Evolutionary conservation across 1,140 invertebrate species (phyloP), one percentile per base, ranked within the genome.

Genomic region (Chrysomallon squamiferum): DNA sequence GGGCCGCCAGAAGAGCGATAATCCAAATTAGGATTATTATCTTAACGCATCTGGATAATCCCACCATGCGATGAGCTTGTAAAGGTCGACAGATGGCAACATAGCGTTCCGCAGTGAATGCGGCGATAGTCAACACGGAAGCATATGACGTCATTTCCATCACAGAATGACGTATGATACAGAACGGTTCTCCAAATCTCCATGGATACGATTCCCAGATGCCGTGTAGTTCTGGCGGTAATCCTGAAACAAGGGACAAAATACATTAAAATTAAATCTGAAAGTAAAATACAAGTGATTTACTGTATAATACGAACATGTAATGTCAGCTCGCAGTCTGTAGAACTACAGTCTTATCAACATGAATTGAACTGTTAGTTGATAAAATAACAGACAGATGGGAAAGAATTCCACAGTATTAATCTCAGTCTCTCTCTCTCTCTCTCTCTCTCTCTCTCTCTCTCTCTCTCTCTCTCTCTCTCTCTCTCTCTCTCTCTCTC

Each of bases 81-180:
- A 97, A 92, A 0, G 95, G 95, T 81, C 95, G 92, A 83, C 95
- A 97, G 69, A 97, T 96, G 13, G 95, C 95, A 22, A 97, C 89
- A 83, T 97, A 98, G 62, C 96, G 85, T 83, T 98, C 96, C 6
- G 97, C 90, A 0, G 96, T 97, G 85, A 98, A 98, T 1, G 94
- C 93, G 0, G 93, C 93, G 57, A 96, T 96, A 7, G 93, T 95
- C 41, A 98, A 87, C 0, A 98, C 92, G 0, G 95, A 96, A 0
- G 95, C 95, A 84, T 96, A 95, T 2, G 94, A 93, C 0, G 94
- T 95, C 2, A 93, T 95, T 82, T 97, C 95, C 0, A 93, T 91
- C 0, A 93, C 88, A 41, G 95, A 87, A 0, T 93, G 93, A 63
- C 93, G 90, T 15, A 95, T 82, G 5, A 95, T 87, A 82, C 95